phyloP scores from a whole-genome alignment of 2,113 vertebrate genomes.

The Triplophysa tibetana region DNA sequence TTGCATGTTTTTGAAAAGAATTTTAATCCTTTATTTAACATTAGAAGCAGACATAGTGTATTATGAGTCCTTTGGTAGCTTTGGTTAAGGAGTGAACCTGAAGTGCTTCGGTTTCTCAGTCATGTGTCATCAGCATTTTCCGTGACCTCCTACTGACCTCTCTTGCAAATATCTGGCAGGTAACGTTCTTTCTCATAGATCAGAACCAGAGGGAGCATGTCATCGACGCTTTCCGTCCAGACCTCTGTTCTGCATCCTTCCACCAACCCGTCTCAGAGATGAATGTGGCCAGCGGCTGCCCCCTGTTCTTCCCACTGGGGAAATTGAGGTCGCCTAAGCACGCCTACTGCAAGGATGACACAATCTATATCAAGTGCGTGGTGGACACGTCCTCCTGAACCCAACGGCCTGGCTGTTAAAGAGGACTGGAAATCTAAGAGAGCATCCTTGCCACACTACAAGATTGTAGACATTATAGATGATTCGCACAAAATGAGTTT shows the following conservation, averaged over 20 bases:
- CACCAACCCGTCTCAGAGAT: constrained; percentile 89
- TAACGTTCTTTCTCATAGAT: constrained; percentile 96
- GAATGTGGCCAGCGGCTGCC: constrained; percentile 98
- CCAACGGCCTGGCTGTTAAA: constrained; percentile 73
- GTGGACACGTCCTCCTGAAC: constrained; percentile 83
- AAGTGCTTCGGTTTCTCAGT: background rate
- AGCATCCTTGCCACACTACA: background rate
- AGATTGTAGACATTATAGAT: background rate
- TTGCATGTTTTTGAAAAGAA: background rate
- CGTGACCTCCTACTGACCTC: background rate
- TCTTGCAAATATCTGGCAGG: constrained; percentile 68
- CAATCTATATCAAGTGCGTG: constrained; percentile 95
- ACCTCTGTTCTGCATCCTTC: constrained; percentile 88
- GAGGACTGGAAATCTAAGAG: constrained; percentile 61
- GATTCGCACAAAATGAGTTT: background rate
- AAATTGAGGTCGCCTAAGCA: constrained; percentile 85
- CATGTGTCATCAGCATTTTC: constrained; percentile 13
- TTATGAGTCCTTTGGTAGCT: constrained; percentile 13
- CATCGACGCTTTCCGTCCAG: constrained; percentile 92
- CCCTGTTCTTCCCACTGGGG: constrained; percentile 89
- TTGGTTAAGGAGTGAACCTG: background rate
- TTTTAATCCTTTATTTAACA: no score
- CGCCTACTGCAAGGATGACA: constrained; percentile 88
- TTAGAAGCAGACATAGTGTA: background rate
- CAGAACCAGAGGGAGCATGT: constrained; percentile 95